These are phyloP conservation scores for Myanophis thanlyinensis DNA, from an alignment of 2,113 vertebrate species.

Conservation along the genomic window DNA sequence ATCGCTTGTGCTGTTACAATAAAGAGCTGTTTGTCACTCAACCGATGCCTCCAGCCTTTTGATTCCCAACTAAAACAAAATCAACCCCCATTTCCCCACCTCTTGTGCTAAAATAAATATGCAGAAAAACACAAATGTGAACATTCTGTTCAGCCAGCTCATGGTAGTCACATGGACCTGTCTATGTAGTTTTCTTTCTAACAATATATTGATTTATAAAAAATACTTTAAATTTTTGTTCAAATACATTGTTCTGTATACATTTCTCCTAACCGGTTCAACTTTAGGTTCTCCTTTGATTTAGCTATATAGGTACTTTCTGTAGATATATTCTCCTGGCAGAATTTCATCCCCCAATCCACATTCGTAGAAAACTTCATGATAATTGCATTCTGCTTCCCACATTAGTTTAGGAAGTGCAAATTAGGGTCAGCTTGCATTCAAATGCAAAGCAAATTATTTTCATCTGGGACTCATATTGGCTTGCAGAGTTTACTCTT, in stretches of 20 bases:
- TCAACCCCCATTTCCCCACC: not conserved
- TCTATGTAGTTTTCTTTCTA: not conserved
- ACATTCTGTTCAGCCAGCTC: not conserved
- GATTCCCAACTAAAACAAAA: too few relatives aligned
- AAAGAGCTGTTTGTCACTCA: too few relatives aligned
- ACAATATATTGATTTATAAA: not conserved
- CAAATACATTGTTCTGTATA: not conserved
- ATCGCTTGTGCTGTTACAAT: too few relatives aligned
- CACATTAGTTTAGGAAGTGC: not conserved
- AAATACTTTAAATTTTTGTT: not conserved
- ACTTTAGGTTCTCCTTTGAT: not conserved
- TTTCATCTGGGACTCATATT: not conserved
- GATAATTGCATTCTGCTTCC: not conserved
- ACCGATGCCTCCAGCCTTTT: too few relatives aligned
- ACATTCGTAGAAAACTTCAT: not conserved
- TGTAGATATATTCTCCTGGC: not conserved
- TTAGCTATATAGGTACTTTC: not conserved
- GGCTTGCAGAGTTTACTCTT: not conserved
- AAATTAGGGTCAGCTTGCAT: not conserved
- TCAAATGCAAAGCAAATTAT: not conserved
- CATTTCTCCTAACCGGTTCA: not conserved
- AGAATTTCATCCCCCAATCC: not conserved
- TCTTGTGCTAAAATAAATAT: not conserved
- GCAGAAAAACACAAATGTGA: not conserved
- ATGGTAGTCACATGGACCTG: not conserved